Evolutionary conservation across 2,888 invertebrate species (phyloP), one percentile per base, ranked within the genome.

Genomic region (Agriopis leucophaearia): DNA sequence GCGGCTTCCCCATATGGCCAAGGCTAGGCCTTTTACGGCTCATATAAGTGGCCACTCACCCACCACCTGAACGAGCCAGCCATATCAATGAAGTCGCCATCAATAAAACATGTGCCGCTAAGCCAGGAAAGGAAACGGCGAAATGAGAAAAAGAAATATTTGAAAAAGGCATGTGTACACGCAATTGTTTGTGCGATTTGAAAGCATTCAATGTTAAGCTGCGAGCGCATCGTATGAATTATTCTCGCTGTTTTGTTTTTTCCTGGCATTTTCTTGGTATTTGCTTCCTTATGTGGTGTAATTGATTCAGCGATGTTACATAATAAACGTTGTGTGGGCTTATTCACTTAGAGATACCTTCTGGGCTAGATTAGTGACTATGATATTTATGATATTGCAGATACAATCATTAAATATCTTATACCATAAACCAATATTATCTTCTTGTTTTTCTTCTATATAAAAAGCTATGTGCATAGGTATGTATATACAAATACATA

Each of bases 81-180:
- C 90, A 94, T 94, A 94, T 94, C 94, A 94, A 94, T 94, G 93
- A 93, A 93, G 92, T 87, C 88, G 82, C 89, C 90, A 93, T 94
- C 93, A 93, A 94, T 94, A 93, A 93, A 93, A 94, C 94, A 93
- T 94, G 90, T 91, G 92, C 90, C 91, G 87, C 85, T 86, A 81
- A 85, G 91, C 92, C 93, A 90, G 89, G 86, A 92, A 93, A 94
- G 93, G 93, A 91, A 92, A 89, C 88, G 82, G 88, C 87, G 89
- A 90, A 90, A 91, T 87, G 88, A 91, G 91, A 92, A 93, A 90
- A 93, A 92, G 90, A 92, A 92, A 87, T 90, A 91, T 91, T 92
- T 88, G 85, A 88, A 91, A 91, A 90, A 89, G 87, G 87, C 74
- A 90, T 87, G 85, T 89, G 72, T 71, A 71, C 72, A 91, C 88